These are phyloP conservation scores for Chironomus striatipennis DNA, from an alignment of 1,140 invertebrate species.

Conservation along the genomic window DNA sequence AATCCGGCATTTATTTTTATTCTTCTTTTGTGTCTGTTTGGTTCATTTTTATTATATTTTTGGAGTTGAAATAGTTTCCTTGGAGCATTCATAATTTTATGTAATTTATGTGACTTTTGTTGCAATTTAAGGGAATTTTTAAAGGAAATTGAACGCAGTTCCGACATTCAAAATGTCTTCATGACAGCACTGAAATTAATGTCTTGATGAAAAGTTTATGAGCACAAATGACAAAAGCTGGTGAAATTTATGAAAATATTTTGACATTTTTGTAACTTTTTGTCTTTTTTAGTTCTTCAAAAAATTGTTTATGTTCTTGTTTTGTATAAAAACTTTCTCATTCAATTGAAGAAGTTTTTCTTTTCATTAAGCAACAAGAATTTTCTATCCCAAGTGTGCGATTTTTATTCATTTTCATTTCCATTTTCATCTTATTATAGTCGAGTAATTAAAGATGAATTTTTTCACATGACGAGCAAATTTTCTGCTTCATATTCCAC, in stretches of 20 bases:
- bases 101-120: background rate
- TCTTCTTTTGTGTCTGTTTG: background rate
- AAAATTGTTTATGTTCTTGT: background rate
- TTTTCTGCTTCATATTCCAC: background rate
- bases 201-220: background rate
- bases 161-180: no score
- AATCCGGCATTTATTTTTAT: background rate
- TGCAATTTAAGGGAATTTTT: background rate
- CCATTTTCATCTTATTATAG: background rate
- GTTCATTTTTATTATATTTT: background rate
- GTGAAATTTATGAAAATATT: background rate
- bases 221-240: background rate
- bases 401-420: background rate
- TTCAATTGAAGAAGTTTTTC: background rate
- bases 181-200: no score
- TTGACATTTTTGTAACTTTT: background rate
- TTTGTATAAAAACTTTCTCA: background rate
- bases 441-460: background rate
- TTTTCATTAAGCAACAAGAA: background rate
- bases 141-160: no score
- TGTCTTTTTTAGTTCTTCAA: background rate
- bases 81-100: conserved; percentile 1
- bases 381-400: background rate
- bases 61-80: background rate
- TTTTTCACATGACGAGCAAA: background rate